These are phyloP conservation scores for Holothuria glaberrima DNA, from an alignment of 35 echinoderm and acorn worm species.

Conservation along the genomic window DNA sequence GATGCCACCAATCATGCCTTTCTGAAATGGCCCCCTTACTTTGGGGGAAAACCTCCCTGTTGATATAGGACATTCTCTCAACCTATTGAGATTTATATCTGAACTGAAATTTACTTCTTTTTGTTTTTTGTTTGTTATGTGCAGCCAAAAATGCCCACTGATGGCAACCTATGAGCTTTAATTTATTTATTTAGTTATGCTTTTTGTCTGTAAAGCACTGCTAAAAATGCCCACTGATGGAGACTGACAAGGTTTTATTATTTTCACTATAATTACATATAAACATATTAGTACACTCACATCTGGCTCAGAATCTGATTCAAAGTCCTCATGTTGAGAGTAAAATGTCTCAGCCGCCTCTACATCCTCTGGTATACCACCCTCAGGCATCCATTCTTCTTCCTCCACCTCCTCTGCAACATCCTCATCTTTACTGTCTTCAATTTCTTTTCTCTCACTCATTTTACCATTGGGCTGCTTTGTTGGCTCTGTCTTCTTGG, in stretches of 20 bases:
- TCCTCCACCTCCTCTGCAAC: not conserved
- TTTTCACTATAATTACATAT: too few species aligned
- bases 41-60: not conserved
- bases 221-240: too few species aligned
- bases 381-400: constrained; percentile 58
- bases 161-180: too few species aligned
- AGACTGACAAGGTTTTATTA: too few species aligned
- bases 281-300: constrained; percentile 9
- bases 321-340: constrained; percentile 96
- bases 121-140: too few species aligned
- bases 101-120: too few species aligned
- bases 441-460: constrained; percentile 19
- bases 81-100: too few species aligned
- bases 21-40: not conserved
- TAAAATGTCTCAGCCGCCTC: constrained; percentile 97
- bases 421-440: constrained; percentile 26
- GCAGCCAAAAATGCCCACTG: too few species aligned
- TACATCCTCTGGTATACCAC: constrained; percentile 85
- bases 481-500: constrained; percentile 39
- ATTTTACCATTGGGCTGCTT: constrained; percentile 1
- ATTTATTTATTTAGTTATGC: too few species aligned
- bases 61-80: not conserved
- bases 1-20: too few species aligned
- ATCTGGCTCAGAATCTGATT: constrained; percentile 84
- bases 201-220: too few species aligned